phyloP scores from a whole-genome alignment of 2,888 invertebrate species.

The Nowickia ferox region DNA sequence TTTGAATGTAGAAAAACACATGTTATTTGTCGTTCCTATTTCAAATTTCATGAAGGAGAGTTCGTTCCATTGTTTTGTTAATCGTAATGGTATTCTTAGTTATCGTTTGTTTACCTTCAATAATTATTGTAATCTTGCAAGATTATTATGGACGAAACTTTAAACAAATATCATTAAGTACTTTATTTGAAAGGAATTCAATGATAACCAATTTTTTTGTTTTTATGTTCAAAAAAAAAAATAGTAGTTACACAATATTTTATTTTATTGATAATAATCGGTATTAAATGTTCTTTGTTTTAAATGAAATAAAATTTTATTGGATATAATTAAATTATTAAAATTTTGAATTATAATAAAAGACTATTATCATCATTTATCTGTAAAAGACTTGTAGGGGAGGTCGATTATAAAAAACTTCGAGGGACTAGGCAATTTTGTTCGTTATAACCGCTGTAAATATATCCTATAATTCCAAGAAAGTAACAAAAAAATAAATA shows the following conservation, averaged over 20 bases:
- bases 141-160: slow-evolving; percentile 20
- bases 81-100: neutral
- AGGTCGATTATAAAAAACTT: no score
- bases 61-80: slow-evolving; percentile 1
- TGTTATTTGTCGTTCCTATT: neutral
- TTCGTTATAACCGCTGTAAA: no score
- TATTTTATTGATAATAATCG: neutral
- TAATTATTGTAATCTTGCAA: slow-evolving; percentile 10
- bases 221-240: neutral
- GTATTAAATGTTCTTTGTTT: neutral
- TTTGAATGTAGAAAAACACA: neutral
- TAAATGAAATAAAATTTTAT: neutral
- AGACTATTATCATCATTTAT: no score
- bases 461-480: no score
- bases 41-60: slow-evolving; percentile 20
- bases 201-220: slow-evolving; percentile 20
- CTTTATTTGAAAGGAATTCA: slow-evolving; percentile 17
- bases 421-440: no score
- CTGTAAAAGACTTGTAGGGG: no score
- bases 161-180: slow-evolving; percentile 22
- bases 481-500: no score
- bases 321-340: no score
- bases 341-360: no score
- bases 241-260: neutral
- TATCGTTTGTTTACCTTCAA: slow-evolving; percentile 17